These are phyloP conservation scores for Plecturocebus donacophilus DNA, from an alignment of 2,113 vertebrate species.

Conservation along the genomic window DNA sequence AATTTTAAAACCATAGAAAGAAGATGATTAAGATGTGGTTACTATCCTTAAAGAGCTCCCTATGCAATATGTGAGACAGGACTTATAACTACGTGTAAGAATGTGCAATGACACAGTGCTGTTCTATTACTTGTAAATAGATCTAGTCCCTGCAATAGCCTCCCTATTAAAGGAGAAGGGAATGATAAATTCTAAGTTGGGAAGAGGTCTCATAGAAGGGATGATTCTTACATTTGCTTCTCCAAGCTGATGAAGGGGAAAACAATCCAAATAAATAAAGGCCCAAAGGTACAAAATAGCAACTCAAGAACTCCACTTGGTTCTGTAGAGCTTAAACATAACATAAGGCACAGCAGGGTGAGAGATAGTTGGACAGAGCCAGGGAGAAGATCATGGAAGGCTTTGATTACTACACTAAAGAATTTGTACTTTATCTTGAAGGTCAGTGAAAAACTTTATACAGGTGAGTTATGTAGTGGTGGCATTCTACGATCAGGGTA, in stretches of 20 bases:
- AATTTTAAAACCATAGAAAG: slow-evolving; percentile 31
- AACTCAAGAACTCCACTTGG: neutral
- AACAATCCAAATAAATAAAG: neutral
- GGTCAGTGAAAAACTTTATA: neutral
- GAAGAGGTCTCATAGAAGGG: neutral
- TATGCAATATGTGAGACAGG: neutral
- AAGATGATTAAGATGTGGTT: neutral
- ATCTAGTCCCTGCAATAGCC: neutral
- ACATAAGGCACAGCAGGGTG: neutral
- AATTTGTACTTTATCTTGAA: slow-evolving; percentile 22
- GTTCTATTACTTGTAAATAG: neutral
- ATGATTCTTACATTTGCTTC: neutral
- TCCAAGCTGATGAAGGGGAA: neutral
- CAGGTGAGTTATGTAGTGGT: neutral
- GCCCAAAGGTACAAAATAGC: neutral
- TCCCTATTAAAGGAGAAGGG: neutral
- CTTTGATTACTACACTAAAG: neutral
- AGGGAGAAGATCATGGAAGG: neutral
- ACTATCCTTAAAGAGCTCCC: neutral
- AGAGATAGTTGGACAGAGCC: neutral
- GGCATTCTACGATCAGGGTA: neutral
- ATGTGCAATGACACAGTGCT: neutral
- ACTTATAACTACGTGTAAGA: neutral
- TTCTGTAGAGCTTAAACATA: neutral
- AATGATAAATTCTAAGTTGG: neutral